Conservation (phyloP, 2,113 vertebrate genomes). For the Colius striatus region DNA sequence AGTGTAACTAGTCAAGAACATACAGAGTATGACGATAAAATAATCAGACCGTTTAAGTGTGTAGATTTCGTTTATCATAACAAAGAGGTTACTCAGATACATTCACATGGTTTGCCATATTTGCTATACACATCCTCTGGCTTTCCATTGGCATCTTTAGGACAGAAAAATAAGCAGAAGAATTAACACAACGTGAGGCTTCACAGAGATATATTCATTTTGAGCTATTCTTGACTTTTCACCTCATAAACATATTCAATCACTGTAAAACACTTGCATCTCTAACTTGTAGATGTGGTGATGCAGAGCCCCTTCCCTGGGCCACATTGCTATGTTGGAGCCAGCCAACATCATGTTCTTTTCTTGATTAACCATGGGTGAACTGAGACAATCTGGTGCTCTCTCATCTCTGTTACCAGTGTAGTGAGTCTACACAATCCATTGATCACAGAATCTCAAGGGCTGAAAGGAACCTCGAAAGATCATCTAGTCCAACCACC, state of each 20-base stretch:
- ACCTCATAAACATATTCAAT: background rate
- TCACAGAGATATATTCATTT: background rate
- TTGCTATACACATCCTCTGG: background rate
- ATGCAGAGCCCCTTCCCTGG: too few relatives aligned
- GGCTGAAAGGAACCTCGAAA: too few relatives aligned
- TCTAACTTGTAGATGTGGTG: too few relatives aligned
- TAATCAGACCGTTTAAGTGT: background rate
- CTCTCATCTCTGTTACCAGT: too few relatives aligned
- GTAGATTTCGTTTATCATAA: background rate
- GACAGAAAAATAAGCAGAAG: background rate
- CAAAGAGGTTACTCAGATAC: background rate
- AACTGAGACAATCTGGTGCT: too few relatives aligned
- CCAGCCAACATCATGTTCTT: too few relatives aligned
- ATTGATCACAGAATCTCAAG: too few relatives aligned
- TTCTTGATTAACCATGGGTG: too few relatives aligned
- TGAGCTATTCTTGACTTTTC: background rate
- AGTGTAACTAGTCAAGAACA: background rate
- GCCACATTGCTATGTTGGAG: too few relatives aligned
- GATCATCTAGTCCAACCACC: too few relatives aligned
- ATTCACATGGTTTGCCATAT: background rate
- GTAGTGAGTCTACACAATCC: too few relatives aligned
- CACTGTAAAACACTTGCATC: background rate
- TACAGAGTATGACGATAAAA: background rate
- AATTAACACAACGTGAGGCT: background rate
- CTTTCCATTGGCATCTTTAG: background rate